Conservation (phyloP, 2,888 invertebrate species). For the Pherbina coryleti region DNA sequence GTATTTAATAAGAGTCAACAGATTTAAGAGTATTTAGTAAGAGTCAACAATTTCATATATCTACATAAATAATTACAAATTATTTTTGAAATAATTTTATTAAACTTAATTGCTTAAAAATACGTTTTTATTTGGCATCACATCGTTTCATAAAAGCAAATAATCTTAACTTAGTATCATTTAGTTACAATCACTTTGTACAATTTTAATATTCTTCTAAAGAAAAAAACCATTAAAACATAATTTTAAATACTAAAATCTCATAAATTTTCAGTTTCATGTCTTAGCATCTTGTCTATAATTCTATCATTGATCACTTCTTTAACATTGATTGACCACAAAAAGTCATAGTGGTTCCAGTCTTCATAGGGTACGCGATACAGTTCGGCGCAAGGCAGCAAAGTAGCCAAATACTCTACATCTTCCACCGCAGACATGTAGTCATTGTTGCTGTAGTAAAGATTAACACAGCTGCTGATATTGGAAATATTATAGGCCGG, state of each 20-base stretch:
- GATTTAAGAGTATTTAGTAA: background rate
- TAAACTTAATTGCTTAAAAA: slow-evolving; percentile 45
- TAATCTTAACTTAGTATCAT: background rate
- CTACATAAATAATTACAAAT: background rate
- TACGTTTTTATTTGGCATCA: slow-evolving; percentile 49
- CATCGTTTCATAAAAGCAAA: slow-evolving; percentile 40
- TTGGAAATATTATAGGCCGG: slow-evolving; percentile 74
- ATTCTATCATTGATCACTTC: slow-evolving; percentile 72
- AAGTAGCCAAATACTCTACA: slow-evolving; percentile 68
- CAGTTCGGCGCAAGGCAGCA: slow-evolving; percentile 71
- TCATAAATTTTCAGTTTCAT: slow-evolving; percentile 51
- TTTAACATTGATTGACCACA: slow-evolving; percentile 76
- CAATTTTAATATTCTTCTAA: slow-evolving; percentile 9
- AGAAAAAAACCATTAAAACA: background rate
- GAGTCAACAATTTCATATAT: background rate
- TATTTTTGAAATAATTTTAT: background rate
- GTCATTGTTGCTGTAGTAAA: slow-evolving; percentile 78
- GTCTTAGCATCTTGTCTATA: slow-evolving; percentile 56
- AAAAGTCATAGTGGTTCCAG: slow-evolving; percentile 80
- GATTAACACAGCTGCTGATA: slow-evolving; percentile 74
- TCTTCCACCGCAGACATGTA: slow-evolving; percentile 74
- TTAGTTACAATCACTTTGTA: background rate
- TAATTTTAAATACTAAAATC: slow-evolving; percentile 10
- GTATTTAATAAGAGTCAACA: background rate
- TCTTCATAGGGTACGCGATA: slow-evolving; percentile 70